Conservation (phyloP, 2,888 invertebrate species). For the Stictocephala bisonia region DNA sequence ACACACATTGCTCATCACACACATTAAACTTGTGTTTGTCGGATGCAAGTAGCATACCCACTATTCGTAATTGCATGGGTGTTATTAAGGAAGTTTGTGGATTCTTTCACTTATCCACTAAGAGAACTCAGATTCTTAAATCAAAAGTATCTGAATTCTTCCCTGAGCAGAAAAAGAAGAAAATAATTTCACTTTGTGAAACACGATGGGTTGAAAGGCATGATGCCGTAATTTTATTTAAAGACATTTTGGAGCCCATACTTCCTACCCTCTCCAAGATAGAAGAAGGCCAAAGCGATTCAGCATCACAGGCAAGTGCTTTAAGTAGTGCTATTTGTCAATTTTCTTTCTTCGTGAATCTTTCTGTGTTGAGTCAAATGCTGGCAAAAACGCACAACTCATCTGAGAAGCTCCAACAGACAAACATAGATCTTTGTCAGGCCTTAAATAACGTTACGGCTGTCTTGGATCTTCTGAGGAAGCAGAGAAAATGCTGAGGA, state of each 20-base stretch:
- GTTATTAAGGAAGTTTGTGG: neutral
- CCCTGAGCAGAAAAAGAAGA: neutral
- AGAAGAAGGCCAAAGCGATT: neutral
- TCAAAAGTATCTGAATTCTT: neutral
- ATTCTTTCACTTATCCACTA: neutral
- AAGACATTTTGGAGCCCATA: neutral
- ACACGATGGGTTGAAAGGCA: neutral
- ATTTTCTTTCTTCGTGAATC: neutral
- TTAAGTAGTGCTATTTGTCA: neutral
- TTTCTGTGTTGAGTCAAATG: neutral
- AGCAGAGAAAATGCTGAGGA: neutral
- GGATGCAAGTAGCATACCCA: neutral
- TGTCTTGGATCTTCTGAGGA: neutral
- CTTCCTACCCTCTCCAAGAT: neutral
- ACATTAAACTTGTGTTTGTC: constrained; percentile 7
- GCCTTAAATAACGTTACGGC: neutral
- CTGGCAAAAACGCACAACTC: neutral
- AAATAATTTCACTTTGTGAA: neutral
- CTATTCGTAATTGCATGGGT: neutral
- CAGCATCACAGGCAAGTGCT: too few species aligned
- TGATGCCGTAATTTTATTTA: neutral
- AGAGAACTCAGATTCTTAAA: neutral
- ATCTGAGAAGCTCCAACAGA: neutral
- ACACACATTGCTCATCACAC: neutral
- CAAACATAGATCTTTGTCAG: neutral